Percentiles rank a stretch among this genome's conserved stretches.
Evolutionary conservation across 2,797 vertebrate species (phyloP).

Genomic region (Aeoliscus strigatus): DNA sequence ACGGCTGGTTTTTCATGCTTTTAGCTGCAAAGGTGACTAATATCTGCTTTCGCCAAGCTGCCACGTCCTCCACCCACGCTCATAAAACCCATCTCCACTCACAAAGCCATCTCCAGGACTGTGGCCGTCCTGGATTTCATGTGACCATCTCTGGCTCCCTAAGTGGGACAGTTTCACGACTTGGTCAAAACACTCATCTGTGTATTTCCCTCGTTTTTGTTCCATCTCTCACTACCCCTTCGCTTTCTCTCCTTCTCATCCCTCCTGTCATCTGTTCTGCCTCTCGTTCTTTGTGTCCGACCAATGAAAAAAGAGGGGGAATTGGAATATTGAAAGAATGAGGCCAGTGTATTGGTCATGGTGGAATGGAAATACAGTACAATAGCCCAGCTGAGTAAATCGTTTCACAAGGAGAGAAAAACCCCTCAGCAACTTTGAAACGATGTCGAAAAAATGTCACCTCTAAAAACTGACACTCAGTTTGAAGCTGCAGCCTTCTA

Average conservation of each 20-base stretch:
- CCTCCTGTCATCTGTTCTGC: neutral
- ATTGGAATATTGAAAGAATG: slow-evolving; percentile 54
- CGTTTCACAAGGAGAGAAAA: slow-evolving; percentile 37
- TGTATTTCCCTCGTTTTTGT: slow-evolving; percentile 1
- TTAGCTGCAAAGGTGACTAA: slow-evolving; percentile 39
- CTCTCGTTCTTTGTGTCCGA: slow-evolving; percentile 18
- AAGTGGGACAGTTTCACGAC: slow-evolving; percentile 20
- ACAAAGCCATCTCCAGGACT: slow-evolving; percentile 23
- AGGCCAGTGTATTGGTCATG: slow-evolving; percentile 51
- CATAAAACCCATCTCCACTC: no score
- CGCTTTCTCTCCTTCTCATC: neutral
- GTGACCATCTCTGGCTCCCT: no score
- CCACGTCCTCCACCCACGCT: no score
- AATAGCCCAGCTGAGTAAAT: slow-evolving; percentile 44
- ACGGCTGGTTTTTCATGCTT: slow-evolving; percentile 22
- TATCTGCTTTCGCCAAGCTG: slow-evolving; percentile 12
- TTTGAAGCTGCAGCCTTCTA: no score
- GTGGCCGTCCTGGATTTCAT: slow-evolving; percentile 29
- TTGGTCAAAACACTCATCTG: neutral
- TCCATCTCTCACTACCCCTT: no score
- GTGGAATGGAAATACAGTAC: slow-evolving; percentile 43
- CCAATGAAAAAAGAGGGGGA: slow-evolving; percentile 13
- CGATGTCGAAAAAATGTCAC: no score
- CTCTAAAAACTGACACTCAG: no score
- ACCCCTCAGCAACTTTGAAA: slow-evolving; percentile 36